Conservation (phyloP, 2,797 vertebrate species). For the Clarias laeviceps region DNA sequence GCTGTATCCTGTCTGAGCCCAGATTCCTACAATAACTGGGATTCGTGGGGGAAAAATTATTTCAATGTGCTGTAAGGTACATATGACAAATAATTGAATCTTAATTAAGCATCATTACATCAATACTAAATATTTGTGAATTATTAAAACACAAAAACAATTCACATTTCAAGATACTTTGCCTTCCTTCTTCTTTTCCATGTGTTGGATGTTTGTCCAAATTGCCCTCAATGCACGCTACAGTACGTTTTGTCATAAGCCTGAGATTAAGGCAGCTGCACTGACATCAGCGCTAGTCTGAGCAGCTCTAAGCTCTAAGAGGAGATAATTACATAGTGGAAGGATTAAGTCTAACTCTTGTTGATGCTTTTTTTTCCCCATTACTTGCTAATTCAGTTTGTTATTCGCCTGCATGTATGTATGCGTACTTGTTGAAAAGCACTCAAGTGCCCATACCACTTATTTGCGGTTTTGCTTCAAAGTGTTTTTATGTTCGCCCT, state of each 20-base stretch:
- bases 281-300: neutral
- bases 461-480: conserved; percentile 34
- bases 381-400: conserved; percentile 22
- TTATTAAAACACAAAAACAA: neutral
- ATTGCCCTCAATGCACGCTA: conserved; percentile 11
- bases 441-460: conserved; percentile 15
- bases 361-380: conserved; percentile 19
- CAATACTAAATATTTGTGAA: neutral
- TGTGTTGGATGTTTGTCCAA: neutral
- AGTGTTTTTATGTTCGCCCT: neutral
- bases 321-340: conserved; percentile 41
- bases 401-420: conserved; percentile 22
- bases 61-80: no score
- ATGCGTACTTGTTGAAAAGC: conserved; percentile 24
- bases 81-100: no score
- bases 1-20: no score
- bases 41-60: no score
- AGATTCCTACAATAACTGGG: no score
- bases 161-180: neutral
- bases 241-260: neutral
- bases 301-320: conserved; percentile 13
- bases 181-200: neutral
- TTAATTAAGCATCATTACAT: neutral
- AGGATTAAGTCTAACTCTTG: conserved; percentile 26
- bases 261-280: conserved; percentile 19